Base-by-base conservation (phyloP, 2,888 invertebrate species). In the Lacanobia oleracea region DNA sequence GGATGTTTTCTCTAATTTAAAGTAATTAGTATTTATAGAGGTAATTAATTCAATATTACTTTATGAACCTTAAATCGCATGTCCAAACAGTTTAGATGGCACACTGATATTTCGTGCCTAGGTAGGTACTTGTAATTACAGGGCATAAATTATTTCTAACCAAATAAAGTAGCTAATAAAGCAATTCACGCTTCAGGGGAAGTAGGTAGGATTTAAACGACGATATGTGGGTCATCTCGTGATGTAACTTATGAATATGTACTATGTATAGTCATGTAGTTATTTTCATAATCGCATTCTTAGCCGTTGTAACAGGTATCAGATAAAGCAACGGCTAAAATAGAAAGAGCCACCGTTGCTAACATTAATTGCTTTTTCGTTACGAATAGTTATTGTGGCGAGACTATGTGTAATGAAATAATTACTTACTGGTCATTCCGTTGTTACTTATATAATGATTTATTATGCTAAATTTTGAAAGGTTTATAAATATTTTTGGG, bases 261-360 rank as follows among this genome's bases (percentile, higher is more conserved):
- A 67, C 60, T 63, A 89, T 88, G 89, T 91, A 89, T 45, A 5
- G 89, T 87, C 67, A 89, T 89, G 90, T 91, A 90, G 89, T 88
- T 82, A 90, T 93, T 91, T 93, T 92, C 91, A 93, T 93, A 93
- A 92, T 91, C 87, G 85, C 89, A 91, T 90, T 91, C 89, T 90
- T 92, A 89, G 87, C 89, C 83, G 83, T 86, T 88, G 85, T 87
- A 88, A 86, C 85, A 84, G 87, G 54, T 83, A 87, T 88, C 87
- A 87, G 89, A 91, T 91, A 88, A 88, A 87, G 75, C 72, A 74
- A 85, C 79, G 61, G 77, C 82, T 76, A 85, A 87, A 88, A 88
- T 84, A 87, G 78, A 86, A 82, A 82, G 79, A 83, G 65, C 69
- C 61, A 72, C 60, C 62, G 37, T 68, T 78, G 77, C 77, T 80